phyloP scores from a whole-genome alignment of 2,888 invertebrate species.

The Norana najaformis region DNA sequence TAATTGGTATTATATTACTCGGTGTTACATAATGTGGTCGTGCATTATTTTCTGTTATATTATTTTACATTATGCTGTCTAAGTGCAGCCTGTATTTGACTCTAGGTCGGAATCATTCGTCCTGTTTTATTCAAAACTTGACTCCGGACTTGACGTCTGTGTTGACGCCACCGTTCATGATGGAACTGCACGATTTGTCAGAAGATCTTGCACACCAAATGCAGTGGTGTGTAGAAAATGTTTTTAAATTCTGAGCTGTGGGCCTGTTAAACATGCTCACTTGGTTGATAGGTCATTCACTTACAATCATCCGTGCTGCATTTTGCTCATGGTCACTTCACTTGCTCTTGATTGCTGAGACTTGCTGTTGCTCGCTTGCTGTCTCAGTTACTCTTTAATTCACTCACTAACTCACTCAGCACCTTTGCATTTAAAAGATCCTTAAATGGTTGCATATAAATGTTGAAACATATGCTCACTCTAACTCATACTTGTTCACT shows the following conservation, averaged over 20 bases:
- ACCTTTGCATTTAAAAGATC: not conserved
- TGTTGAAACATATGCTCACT: no score
- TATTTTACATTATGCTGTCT: no score
- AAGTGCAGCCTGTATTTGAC: not conserved
- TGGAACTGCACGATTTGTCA: conserved; percentile 85
- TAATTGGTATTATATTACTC: no score
- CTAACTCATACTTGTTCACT: not conserved
- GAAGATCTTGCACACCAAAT: conserved; percentile 90
- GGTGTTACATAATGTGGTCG: no score
- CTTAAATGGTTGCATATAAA: no score
- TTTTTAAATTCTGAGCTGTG: no score
- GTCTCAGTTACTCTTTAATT: not conserved
- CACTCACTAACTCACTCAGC: not conserved
- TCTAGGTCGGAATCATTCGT: conserved; percentile 53
- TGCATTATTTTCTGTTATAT: no score
- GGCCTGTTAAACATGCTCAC: not conserved
- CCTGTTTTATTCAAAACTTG: conserved; percentile 69
- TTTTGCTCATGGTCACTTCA: no score
- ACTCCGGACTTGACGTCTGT: conserved; percentile 66
- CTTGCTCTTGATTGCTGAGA: no score
- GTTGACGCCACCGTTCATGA: conserved; percentile 78
- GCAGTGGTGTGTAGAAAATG: conserved; percentile 71
- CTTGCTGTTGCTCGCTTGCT: not conserved
- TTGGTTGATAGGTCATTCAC: not conserved
- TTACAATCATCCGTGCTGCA: no score